phyloP scores from a whole-genome alignment of 2,113 vertebrate species.

The Astatoreochromis straeleni region DNA sequence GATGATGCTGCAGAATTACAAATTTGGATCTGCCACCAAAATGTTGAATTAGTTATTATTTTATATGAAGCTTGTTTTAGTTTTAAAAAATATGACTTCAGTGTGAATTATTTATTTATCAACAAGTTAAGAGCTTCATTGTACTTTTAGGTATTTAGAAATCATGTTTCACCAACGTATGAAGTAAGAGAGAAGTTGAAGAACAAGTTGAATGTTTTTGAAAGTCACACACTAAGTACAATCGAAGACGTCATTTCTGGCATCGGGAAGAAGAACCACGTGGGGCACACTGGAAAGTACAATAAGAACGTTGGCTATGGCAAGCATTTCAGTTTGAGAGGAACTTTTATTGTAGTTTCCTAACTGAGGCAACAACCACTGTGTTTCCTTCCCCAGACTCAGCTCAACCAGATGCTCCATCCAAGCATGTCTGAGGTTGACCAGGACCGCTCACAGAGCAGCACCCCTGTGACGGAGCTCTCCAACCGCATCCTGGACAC shows the following conservation, averaged over 20 bases:
- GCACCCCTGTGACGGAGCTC: slow-evolving; percentile 89
- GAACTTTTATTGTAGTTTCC: background rate
- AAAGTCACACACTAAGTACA: background rate
- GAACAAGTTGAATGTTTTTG: background rate
- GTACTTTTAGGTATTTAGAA: background rate
- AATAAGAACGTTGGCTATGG: background rate
- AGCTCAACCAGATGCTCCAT: slow-evolving; percentile 21
- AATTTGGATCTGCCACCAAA: background rate
- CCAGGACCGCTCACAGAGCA: slow-evolving; percentile 80
- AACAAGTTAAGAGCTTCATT: background rate
- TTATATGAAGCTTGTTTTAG: background rate
- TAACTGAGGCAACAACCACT: background rate
- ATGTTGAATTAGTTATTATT: background rate
- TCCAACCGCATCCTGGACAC: slow-evolving; percentile 83
- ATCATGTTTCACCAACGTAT: background rate
- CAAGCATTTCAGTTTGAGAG: background rate
- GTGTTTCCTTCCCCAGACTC: background rate
- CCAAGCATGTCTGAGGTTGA: slow-evolving; percentile 22
- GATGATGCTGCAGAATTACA: background rate
- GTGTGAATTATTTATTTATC: background rate
- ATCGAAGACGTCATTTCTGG: background rate
- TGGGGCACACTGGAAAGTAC: background rate
- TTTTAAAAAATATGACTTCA: background rate
- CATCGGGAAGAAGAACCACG: background rate
- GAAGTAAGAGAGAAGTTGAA: background rate